phyloP scores from a whole-genome alignment of 2,797 vertebrate species.

The Furcifer pardalis region DNA sequence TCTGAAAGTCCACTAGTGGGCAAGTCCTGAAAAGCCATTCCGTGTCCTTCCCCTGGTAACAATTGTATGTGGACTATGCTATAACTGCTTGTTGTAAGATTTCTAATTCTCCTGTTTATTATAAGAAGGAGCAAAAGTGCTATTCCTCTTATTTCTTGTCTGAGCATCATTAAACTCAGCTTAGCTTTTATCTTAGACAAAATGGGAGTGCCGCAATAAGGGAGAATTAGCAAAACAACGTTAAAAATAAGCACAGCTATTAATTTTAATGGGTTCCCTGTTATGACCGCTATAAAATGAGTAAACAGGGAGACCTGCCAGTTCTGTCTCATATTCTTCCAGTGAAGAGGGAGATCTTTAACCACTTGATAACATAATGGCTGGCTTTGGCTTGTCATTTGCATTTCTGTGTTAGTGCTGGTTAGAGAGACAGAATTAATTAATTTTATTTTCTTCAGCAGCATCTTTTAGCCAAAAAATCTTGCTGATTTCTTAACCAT shows the following conservation, averaged over 20 bases:
- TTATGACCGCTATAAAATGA: constrained; percentile 71
- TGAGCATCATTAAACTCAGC: not conserved
- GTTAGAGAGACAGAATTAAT: constrained; percentile 51
- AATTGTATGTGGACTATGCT: not conserved
- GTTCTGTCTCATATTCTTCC: constrained; percentile 51
- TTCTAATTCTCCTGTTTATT: constrained; percentile 16
- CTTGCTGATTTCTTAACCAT: constrained; percentile 34
- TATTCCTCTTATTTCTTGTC: not conserved
- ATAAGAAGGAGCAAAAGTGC: constrained; percentile 25
- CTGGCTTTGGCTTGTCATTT: not conserved
- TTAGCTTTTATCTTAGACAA: constrained; percentile 56
- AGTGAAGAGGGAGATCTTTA: constrained; percentile 48
- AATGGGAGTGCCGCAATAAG: constrained; percentile 58
- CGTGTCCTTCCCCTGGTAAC: not conserved
- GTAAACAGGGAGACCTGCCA: constrained; percentile 71
- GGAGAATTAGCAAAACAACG: constrained; percentile 71
- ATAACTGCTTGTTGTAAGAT: constrained; percentile 15
- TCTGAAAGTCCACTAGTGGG: not conserved
- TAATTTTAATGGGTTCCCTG: constrained; percentile 72
- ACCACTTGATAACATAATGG: constrained; percentile 54
- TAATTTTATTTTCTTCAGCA: constrained; percentile 48
- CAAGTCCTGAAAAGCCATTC: not conserved
- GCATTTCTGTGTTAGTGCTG: not conserved
- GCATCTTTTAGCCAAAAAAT: constrained; percentile 50
- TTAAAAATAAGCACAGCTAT: constrained; percentile 74